Evolutionary conservation across 2,113 vertebrate species (phyloP), one percentile per base, ranked within the genome.

Genomic region (Orycteropus afer): DNA sequence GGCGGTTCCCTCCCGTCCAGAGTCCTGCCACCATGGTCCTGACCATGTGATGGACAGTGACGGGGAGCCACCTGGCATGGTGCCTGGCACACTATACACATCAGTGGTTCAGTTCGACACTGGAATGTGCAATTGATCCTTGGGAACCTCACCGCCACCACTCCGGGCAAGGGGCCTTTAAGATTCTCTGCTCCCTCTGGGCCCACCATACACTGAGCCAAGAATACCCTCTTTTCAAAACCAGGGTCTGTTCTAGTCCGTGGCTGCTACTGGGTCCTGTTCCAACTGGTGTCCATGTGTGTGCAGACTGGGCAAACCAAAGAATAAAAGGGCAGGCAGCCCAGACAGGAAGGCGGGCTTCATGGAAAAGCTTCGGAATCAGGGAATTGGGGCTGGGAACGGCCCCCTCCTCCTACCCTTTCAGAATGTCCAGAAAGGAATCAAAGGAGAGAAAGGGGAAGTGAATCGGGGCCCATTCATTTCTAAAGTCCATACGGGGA

Each of bases 261-360:
- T 3, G 25, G 95, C 32, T 2, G 32, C 82, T 5, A 1, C 1
- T 1, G 6, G 65, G 17, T 32, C 42, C 61, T 32, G 9, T 47
- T 14, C 29, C 40, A 1, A 12, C n/a, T 6, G 1, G 0, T 6
- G 27, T 4, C 22, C 32, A 11, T 2, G 11, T 2, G 18, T 2
- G 32, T 5, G 3, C 0, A 3, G 83, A 34, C 15, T 34, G 49
- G 4, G 59, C 40, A 45, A 5, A 9, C 23, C 17, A 7, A 15
- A 40, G 51, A 37, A 7, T 0, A 7, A 12, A 32, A 17, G 53
- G 34, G 20, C 73, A 49, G 4, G 4, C 34, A 47, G 20, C 53
- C 80, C 59, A 0, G 32, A 23, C 34, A 7, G 84, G 32, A 47
- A 84, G 49, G 63, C 42, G 25, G 22, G 71, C 20, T 3, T 32